A percentile compares a stretch with the other conserved stretches of the same genome.
Conservation (phyloP, 2,888 invertebrate genomes). For the Standfussiana lucernea region DNA sequence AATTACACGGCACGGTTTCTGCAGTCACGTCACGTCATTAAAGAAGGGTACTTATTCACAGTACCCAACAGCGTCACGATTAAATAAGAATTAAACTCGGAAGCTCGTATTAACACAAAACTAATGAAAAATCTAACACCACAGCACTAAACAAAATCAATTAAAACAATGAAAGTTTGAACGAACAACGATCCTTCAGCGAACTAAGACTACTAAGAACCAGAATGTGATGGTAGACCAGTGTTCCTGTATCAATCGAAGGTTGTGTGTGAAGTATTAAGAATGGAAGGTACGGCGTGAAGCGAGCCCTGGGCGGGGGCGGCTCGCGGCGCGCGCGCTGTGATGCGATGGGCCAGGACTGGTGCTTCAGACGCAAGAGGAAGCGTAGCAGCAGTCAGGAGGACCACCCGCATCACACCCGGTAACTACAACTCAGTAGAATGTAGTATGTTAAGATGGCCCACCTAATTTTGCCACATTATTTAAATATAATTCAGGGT, state of each 20-base stretch:
- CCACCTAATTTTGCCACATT: neutral
- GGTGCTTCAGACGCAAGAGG: constrained; percentile 93
- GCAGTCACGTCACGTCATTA: constrained; percentile 34
- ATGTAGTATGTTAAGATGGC: neutral
- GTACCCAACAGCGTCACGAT: neutral
- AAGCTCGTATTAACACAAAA: constrained; percentile 63
- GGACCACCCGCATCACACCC: constrained; percentile 91
- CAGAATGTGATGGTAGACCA: constrained; percentile 53
- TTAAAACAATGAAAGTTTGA: constrained; percentile 59
- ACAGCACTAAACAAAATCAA: constrained; percentile 38
- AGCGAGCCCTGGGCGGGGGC: constrained; percentile 89
- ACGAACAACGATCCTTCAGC: constrained; percentile 57
- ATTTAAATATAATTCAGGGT: neutral
- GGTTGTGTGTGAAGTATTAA: constrained; percentile 60
- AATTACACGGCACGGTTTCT: neutral
- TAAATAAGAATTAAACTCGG: constrained; percentile 67
- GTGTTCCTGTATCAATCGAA: constrained; percentile 50
- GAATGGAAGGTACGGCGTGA: constrained; percentile 76
- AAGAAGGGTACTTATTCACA: neutral
- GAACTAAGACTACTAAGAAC: constrained; percentile 34
- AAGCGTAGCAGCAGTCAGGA: constrained; percentile 93
- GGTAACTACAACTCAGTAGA: constrained; percentile 74
- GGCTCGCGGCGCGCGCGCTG: constrained; percentile 90
- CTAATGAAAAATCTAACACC: constrained; percentile 1
- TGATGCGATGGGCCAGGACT: constrained; percentile 93